These are phyloP conservation scores for Chauna torquata DNA, from an alignment of 2,113 vertebrate species.

Conservation along the genomic window DNA sequence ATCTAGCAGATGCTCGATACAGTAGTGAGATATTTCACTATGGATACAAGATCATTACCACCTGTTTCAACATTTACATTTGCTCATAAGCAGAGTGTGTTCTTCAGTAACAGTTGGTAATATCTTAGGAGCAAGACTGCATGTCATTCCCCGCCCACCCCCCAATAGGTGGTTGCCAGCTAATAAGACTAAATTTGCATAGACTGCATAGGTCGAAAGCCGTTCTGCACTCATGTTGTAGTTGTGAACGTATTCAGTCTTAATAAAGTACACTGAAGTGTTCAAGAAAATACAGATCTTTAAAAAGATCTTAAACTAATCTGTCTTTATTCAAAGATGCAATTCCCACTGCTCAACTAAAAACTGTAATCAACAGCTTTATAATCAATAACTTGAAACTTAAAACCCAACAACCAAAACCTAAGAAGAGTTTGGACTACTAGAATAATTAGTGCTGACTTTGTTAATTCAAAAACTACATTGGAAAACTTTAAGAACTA, in stretches of 20 bases:
- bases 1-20: neutral
- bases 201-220: neutral
- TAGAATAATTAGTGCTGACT: neutral
- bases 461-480: neutral
- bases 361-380: neutral
- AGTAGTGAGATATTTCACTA: neutral
- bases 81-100: neutral
- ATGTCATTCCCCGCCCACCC: too few relatives aligned
- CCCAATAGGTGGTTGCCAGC: neutral
- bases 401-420: neutral
- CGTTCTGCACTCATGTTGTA: neutral
- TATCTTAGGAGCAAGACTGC: neutral
- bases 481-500: neutral
- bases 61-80: neutral
- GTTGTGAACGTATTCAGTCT: neutral
- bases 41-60: neutral
- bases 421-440: neutral
- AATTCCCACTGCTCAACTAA: neutral
- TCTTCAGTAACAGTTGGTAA: neutral
- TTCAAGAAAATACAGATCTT: neutral
- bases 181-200: neutral
- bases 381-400: neutral
- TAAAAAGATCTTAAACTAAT: neutral
- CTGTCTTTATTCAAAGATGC: neutral
- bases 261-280: neutral